phyloP scores from a whole-genome alignment of 2,888 invertebrate species.

The Drosophila phalerata region DNA sequence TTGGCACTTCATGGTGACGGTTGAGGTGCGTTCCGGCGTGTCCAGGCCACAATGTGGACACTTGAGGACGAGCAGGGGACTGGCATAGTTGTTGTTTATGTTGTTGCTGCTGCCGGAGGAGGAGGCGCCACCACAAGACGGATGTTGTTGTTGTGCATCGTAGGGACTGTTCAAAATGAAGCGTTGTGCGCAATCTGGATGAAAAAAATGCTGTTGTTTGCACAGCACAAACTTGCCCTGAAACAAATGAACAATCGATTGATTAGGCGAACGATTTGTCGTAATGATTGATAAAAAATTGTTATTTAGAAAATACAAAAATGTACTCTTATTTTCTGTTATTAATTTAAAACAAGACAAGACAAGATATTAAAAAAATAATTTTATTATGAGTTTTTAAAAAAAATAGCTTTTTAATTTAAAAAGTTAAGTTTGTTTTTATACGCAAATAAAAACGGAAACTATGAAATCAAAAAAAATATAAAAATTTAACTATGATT shows the following conservation, averaged over 20 bases:
- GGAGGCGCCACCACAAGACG: background rate
- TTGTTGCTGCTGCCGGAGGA: constrained; percentile 72
- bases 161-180: constrained; percentile 84
- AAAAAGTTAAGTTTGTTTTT: too few relatives aligned
- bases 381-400: too few relatives aligned
- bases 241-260: constrained; percentile 23
- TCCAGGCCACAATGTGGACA: constrained; percentile 92
- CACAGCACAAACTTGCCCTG: constrained; percentile 95
- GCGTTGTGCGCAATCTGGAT: constrained; percentile 90
- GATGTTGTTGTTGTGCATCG: constrained; percentile 55
- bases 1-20: constrained; percentile 88
- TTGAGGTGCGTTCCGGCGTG: constrained; percentile 87
- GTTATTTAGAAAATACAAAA: too few relatives aligned
- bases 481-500: too few relatives aligned
- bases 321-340: too few relatives aligned
- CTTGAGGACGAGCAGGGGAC: constrained; percentile 84
- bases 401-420: too few relatives aligned
- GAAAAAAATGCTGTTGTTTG: constrained; percentile 92
- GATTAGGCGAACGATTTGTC: background rate
- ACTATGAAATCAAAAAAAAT: too few relatives aligned
- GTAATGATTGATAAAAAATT: background rate
- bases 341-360: too few relatives aligned
- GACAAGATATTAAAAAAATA: too few relatives aligned
- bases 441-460: too few relatives aligned
- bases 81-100: constrained; percentile 58